phyloP scores from a whole-genome alignment of 2,113 vertebrate species.

The Columba livia region DNA sequence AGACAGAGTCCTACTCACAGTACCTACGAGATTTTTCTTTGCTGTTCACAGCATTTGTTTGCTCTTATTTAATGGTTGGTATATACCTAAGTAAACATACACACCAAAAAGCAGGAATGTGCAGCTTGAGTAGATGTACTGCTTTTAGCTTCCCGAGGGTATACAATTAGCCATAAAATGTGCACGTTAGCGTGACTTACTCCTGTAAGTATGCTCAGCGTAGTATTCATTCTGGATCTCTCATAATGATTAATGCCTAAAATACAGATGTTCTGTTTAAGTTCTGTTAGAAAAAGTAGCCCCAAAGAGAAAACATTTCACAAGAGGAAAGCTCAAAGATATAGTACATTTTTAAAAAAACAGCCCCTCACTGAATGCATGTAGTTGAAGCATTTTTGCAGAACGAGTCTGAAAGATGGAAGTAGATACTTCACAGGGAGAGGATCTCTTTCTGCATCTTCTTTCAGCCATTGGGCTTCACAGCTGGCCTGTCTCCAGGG shows the following conservation, averaged over 20 bases:
- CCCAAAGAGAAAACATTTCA: neutral
- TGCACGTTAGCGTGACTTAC: fast-evolving
- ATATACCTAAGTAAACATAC: fast-evolving
- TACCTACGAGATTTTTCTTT: neutral
- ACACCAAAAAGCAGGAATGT: neutral
- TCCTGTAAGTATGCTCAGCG: neutral
- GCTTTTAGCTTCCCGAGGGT: neutral
- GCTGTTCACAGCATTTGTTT: neutral
- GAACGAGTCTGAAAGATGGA: neutral
- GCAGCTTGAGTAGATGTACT: neutral
- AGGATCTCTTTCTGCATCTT: neutral
- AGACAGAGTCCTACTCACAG: neutral
- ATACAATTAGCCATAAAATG: neutral
- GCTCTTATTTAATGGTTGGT: neutral
- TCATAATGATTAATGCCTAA: neutral
- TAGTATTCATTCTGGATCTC: neutral
- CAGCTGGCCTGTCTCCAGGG: neutral
- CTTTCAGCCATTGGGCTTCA: neutral
- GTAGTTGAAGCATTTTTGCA: neutral
- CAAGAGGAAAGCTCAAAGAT: neutral
- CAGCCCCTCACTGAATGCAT: neutral
- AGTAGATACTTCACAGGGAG: neutral
- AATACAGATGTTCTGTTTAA: neutral
- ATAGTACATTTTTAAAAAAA: neutral
- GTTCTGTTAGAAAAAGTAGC: neutral